phyloP scores from a whole-genome alignment of 2,888 invertebrate genomes.

The Cacoxenus indagator region DNA sequence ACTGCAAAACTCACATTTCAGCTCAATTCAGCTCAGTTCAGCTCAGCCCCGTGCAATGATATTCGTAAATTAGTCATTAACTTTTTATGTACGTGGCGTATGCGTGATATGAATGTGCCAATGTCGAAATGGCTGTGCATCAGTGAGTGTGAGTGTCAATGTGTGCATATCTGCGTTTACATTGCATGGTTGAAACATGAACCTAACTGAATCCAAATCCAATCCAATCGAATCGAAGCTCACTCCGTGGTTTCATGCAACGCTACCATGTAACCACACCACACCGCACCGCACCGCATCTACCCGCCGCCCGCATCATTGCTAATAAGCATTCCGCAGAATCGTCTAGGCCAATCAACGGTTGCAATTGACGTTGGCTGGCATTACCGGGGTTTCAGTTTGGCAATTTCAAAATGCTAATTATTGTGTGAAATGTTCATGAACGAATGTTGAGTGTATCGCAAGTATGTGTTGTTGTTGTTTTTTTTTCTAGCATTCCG shows the following conservation, averaged over 20 bases:
- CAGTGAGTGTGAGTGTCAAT: not conserved
- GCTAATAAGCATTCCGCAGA: too few species aligned
- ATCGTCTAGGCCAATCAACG: too few species aligned
- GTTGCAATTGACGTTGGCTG: too few species aligned
- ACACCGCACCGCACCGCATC: too few species aligned
- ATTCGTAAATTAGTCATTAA: conserved; percentile 59
- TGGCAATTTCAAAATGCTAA: conserved; percentile 13
- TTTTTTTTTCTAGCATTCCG: not conserved
- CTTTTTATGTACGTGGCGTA: conserved; percentile 62
- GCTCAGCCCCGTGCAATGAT: not conserved
- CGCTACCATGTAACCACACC: not conserved
- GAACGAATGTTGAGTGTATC: not conserved
- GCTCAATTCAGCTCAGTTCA: too few species aligned
- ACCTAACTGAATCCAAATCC: not conserved
- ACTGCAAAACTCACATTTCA: too few species aligned
- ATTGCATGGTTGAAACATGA: not conserved
- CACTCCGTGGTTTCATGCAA: not conserved
- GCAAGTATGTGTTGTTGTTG: not conserved
- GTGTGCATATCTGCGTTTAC: not conserved
- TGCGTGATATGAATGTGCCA: conserved; percentile 47
- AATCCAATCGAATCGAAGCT: not conserved
- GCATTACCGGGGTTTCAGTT: too few species aligned
- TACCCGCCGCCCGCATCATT: too few species aligned
- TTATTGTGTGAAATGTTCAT: conserved; percentile 20
- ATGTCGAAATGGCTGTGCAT: not conserved